Base-by-base conservation (phyloP, 2,888 invertebrate species). In the Iselma pallidipennis region DNA sequence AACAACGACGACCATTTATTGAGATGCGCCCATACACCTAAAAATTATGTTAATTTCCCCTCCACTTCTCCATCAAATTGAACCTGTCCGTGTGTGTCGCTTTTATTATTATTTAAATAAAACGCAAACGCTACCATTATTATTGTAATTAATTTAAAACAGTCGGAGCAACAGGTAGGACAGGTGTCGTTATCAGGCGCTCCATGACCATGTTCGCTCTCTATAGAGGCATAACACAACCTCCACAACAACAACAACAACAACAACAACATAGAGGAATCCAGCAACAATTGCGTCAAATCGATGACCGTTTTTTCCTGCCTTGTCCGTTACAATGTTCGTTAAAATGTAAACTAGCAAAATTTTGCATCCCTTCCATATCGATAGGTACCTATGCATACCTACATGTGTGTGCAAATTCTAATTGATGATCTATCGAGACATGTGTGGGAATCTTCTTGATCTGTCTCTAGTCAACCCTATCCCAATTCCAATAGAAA, bases 21-120 rank as follows among this genome's bases (percentile, higher is more conserved):
- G 63, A 45, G 45, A 63, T 63, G 64, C 64, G 57, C 63, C 60
- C 59, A 57, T 63, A 60, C 57, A 63, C 58, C 12, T 49, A 60
- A 57, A 64, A 64, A 64, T 64, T 64, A 64, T 64, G 64, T 55
- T 64, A 64, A 64, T 65, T 14, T 53, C 19, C 19, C 45, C 45
- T 21, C 45, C 45, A 45, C 45, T 45, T 21, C 9, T 16, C 19
- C 19, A 37, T 7, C 7, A 31, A 21, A 58, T 64, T 59, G 66
- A 69, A 71, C 70, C 66, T 65, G 62, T 67, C 70, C 70, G 63
- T 63, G 64, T 67, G 66, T 59, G 60, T 66, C 72, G 71, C 68
- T 69, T 73, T 74, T 74, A 71, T 73, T 74, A 71, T 73, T 72
- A 74, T 74, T 74, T 72, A 72, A 73, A 73, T 73, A 68, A 64